phyloP scores from a whole-genome alignment of 2,888 invertebrate species.

The Achlya flavicornis region DNA sequence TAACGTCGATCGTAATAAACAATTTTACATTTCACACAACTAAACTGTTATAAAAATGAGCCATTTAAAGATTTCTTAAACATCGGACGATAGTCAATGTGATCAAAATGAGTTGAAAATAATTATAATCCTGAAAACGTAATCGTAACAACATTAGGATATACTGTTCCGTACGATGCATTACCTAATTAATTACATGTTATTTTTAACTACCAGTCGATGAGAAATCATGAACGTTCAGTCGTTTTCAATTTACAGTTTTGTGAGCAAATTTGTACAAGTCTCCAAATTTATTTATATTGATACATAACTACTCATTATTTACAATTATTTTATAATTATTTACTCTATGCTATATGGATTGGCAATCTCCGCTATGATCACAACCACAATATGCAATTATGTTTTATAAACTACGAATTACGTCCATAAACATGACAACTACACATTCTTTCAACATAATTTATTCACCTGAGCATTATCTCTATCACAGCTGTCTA shows the following conservation, averaged over 20 bases:
- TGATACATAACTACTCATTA: conserved; percentile 68
- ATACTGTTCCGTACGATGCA: conserved; percentile 11
- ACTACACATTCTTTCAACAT: conserved; percentile 27
- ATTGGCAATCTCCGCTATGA: conserved; percentile 79
- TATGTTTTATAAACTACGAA: conserved; percentile 45
- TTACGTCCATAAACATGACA: conserved; percentile 42
- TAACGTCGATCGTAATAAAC: conserved; percentile 57
- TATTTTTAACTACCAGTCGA: conserved; percentile 75
- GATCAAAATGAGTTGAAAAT: neutral
- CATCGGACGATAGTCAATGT: conserved; percentile 55
- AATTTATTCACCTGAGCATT: conserved; percentile 32
- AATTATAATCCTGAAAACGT: neutral
- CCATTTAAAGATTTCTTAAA: conserved; percentile 45
- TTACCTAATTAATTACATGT: conserved; percentile 28
- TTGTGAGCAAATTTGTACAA: conserved; percentile 83
- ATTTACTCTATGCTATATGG: conserved; percentile 62
- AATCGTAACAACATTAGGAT: neutral
- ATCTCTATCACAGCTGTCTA: neutral
- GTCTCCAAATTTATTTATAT: conserved; percentile 77
- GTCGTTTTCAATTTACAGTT: conserved; percentile 79
- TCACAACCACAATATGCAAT: conserved; percentile 82
- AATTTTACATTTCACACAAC: conserved; percentile 65
- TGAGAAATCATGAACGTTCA: conserved; percentile 76
- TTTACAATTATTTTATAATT: conserved; percentile 61
- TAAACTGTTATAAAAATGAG: conserved; percentile 70